Evolutionary conservation across 1,140 invertebrate species (phyloP), one percentile per base, ranked within the genome.

Genomic region (Ericerus pela): DNA sequence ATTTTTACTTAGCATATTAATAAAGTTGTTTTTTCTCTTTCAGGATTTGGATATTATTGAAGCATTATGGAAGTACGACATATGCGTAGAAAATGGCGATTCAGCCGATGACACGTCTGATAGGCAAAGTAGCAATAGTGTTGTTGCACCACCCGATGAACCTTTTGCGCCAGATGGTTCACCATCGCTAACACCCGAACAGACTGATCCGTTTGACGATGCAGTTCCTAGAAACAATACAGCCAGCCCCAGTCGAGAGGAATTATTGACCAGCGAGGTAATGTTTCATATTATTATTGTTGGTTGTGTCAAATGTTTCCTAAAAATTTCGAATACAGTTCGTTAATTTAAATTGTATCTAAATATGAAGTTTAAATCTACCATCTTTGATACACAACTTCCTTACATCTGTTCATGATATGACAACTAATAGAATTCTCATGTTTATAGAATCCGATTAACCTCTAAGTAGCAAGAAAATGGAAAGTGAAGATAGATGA

Each of bases 41-140:
- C 26, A 47, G 41, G 41, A 47, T 47, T 47, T 47, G 20, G 41
- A 47, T 24, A 24, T 47, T 24, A 47, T 47, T 24, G 41, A 47
- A 47, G 26, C 41, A 22, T 22, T 47, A 47, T 47, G 41, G 41
- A 47, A 47, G 41, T 47, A 47, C 41, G 41, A 47, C 14, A 24
- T 16, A 6, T 18, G 26, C 22, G 41, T 47, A 47, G 41, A 47
- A 22, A 24, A 24, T 24, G 41, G 10, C 3, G 41, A 47, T 6
- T 16, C 26, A 5, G 22, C 41, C 12, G 41, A 47, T 24, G 41
- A 47, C 14, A 10, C 11, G 10, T 47, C 18, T 10, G 41, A 47
- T 24, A 24, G 20, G 22, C 20, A 24, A 47, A 47, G 41, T 14
- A 24, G 8, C 2, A 47, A 24, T 16, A 24, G 41, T 3, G 11